These are phyloP conservation scores for Mantis religiosa DNA, from an alignment of 2,888 invertebrate genomes.

Conservation along the genomic window DNA sequence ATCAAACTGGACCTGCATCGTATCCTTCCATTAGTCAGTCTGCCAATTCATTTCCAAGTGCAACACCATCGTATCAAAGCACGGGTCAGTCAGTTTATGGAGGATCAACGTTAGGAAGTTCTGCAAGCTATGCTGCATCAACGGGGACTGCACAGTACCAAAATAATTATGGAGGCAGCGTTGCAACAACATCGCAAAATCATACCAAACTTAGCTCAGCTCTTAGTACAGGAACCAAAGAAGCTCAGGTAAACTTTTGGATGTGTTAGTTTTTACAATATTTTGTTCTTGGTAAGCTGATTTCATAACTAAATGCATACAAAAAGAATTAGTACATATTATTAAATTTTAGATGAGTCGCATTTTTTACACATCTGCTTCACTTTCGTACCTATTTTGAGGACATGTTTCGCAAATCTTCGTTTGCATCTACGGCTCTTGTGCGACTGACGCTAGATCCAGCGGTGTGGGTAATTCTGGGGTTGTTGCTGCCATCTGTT, in stretches of 20 bases:
- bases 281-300: neutral
- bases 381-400: too few species aligned
- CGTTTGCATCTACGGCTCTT: too few species aligned
- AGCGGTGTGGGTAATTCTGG: too few species aligned
- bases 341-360: too few species aligned
- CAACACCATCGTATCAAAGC: constrained; percentile 21
- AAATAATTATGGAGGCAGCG: constrained; percentile 36
- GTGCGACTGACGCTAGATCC: too few species aligned
- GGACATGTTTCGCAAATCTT: too few species aligned
- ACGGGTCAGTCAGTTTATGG: constrained; percentile 29
- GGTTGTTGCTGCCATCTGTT: too few species aligned
- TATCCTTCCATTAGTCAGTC: constrained; percentile 29
- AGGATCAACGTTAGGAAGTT: constrained; percentile 23
- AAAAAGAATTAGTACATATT: too few species aligned
- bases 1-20: constrained; percentile 25
- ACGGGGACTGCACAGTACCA: constrained; percentile 33
- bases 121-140: constrained; percentile 28
- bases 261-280: neutral
- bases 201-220: constrained; percentile 34
- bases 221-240: constrained; percentile 32
- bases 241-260: constrained; percentile 33
- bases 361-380: too few species aligned
- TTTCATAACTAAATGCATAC: too few species aligned
- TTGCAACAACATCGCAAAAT: constrained; percentile 33
- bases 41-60: constrained; percentile 20